phyloP scores from a whole-genome alignment of 2,797 vertebrate species.

The Spheniscus humboldti region DNA sequence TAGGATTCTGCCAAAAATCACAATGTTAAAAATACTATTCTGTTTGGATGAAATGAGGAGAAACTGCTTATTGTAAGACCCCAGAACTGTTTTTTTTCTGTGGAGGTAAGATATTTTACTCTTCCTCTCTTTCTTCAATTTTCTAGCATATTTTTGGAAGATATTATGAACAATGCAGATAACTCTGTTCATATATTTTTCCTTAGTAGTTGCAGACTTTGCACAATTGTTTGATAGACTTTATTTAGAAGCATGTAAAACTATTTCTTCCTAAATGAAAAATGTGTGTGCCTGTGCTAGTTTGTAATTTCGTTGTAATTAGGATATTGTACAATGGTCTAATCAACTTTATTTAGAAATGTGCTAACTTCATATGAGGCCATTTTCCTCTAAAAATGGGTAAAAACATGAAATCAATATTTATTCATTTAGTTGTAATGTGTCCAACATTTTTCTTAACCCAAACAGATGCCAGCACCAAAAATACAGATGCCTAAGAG shows the following conservation, averaged over 20 bases:
- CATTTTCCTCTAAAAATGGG: not conserved
- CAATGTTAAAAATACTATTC: not conserved
- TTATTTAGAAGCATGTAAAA: not conserved
- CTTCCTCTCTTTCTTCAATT: not conserved
- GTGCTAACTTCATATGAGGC: not conserved
- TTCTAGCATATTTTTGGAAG: not conserved
- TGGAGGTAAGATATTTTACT: not conserved
- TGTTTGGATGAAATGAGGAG: not conserved
- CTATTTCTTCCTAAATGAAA: not conserved
- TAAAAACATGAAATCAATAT: not conserved
- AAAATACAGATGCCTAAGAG: not conserved
- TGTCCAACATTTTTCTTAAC: not conserved
- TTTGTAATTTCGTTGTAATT: not conserved
- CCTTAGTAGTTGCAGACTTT: not conserved
- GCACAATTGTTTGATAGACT: not conserved
- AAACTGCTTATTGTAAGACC: not conserved
- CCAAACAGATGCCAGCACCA: not conserved
- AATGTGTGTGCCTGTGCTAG: not conserved
- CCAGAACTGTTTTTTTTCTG: not conserved
- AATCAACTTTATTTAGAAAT: not conserved
- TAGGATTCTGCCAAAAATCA: not conserved
- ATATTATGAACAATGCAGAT: not conserved
- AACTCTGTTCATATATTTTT: not conserved
- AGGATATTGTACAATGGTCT: not conserved
- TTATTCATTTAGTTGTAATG: not conserved